These are phyloP conservation scores for Plebejus melissa DNA, from an alignment of 2,888 invertebrate species.

Conservation along the genomic window DNA sequence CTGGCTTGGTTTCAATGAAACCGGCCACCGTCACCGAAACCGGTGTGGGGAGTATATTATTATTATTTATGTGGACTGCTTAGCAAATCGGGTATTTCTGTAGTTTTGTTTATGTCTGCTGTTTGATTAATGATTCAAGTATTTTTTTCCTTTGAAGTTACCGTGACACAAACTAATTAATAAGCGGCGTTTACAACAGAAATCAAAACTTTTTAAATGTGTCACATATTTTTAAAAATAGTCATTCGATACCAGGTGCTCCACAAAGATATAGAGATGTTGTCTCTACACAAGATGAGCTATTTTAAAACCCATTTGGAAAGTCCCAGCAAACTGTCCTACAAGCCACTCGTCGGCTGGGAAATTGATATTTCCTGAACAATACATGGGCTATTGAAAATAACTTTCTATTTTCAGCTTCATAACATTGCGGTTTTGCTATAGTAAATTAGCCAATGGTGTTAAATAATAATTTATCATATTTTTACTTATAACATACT, in stretches of 20 bases:
- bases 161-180: background rate
- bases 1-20: too few species aligned
- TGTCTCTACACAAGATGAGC: slow-evolving; percentile 8
- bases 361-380: slow-evolving; percentile 40
- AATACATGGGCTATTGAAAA: slow-evolving; percentile 39
- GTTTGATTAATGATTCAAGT: too few species aligned
- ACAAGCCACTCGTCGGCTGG: slow-evolving; percentile 36
- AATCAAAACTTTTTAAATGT: background rate
- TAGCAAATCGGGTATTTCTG: too few species aligned
- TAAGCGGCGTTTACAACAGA: background rate
- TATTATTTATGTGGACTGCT: too few species aligned
- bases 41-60: too few species aligned
- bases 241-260: background rate
- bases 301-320: slow-evolving; percentile 25
- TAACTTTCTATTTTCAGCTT: slow-evolving; percentile 38
- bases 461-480: background rate
- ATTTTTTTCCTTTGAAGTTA: too few species aligned
- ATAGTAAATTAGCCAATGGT: background rate
- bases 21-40: too few species aligned
- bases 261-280: background rate
- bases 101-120: too few species aligned
- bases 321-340: slow-evolving; percentile 31
- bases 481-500: background rate
- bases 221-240: slow-evolving; percentile 7
- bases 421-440: slow-evolving; percentile 9